Conservation (phyloP, 1,140 invertebrate species). For the Delia radicum region DNA sequence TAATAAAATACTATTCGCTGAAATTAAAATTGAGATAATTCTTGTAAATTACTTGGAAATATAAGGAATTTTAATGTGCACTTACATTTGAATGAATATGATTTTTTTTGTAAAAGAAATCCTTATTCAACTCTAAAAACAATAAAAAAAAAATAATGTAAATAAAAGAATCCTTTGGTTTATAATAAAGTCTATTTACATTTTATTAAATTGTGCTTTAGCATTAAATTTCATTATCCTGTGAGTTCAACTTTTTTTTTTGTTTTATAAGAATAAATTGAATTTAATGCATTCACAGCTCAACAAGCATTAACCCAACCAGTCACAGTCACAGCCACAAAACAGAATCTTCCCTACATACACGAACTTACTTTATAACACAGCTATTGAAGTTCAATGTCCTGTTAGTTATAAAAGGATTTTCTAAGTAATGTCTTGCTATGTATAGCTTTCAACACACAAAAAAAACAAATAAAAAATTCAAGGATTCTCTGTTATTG, state of each 20-base stretch:
- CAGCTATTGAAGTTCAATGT: conserved; percentile 12
- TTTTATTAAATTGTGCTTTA: conserved; percentile 19
- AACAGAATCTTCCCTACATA: not conserved
- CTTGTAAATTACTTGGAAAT: not conserved
- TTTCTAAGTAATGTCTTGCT: not conserved
- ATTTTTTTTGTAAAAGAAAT: not conserved
- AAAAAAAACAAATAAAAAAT: not conserved
- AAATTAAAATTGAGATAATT: not conserved
- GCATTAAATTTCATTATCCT: conserved; percentile 27
- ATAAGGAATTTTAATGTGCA: too few species aligned
- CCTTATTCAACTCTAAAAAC: not conserved
- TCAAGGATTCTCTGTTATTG: not conserved
- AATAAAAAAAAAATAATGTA: not conserved
- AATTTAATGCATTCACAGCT: conserved; percentile 13
- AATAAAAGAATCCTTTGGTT: not conserved
- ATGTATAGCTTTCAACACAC: not conserved
- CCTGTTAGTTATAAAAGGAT: not conserved
- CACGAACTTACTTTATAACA: too few species aligned
- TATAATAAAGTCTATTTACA: not conserved
- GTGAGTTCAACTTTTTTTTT: not conserved
- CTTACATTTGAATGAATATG: not conserved
- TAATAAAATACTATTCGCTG: not conserved
- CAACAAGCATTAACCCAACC: not conserved
- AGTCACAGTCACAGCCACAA: not conserved
- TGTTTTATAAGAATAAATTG: not conserved